These are phyloP conservation scores for Meriones psammophilus DNA, from an alignment of 2,797 vertebrate genomes.

Conservation along the genomic window DNA sequence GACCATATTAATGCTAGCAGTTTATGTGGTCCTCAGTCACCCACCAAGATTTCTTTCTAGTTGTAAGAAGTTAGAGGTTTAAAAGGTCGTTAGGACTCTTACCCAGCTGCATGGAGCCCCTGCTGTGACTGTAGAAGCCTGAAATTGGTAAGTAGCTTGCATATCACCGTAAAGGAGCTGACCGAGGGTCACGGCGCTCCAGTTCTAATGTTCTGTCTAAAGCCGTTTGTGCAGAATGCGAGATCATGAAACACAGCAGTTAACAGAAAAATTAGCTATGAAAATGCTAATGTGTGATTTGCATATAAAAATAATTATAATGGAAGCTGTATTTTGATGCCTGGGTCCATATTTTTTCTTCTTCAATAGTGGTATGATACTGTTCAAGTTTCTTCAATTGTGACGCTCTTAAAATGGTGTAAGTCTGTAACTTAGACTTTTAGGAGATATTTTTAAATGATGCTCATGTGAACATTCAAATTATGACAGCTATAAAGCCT, in stretches of 20 bases:
- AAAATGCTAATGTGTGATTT: slow-evolving; percentile 40
- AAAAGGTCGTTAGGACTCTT: slow-evolving; percentile 60
- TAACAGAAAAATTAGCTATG: slow-evolving; percentile 40
- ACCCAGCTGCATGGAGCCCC: slow-evolving; percentile 24
- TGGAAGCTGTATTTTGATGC: background rate
- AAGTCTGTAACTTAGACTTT: background rate
- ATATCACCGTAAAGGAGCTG: background rate
- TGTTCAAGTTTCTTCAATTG: slow-evolving; percentile 16
- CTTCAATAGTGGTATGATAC: background rate
- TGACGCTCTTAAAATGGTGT: background rate
- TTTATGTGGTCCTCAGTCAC: slow-evolving; percentile 15
- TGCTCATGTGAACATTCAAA: background rate
- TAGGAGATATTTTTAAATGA: background rate
- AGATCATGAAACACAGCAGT: background rate
- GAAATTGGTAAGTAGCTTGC: slow-evolving; percentile 49
- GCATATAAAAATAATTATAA: slow-evolving; percentile 31
- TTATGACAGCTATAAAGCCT: background rate
- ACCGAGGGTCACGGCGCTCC: background rate
- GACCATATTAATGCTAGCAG: background rate
- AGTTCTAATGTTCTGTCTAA: background rate
- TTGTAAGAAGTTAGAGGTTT: slow-evolving; percentile 48
- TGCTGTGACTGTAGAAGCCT: slow-evolving; percentile 30
- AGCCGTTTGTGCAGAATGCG: background rate
- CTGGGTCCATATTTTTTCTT: background rate
- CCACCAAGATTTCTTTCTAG: background rate